phyloP scores from a whole-genome alignment of 1,140 invertebrate genomes.

The Drosophila pectinifera region DNA sequence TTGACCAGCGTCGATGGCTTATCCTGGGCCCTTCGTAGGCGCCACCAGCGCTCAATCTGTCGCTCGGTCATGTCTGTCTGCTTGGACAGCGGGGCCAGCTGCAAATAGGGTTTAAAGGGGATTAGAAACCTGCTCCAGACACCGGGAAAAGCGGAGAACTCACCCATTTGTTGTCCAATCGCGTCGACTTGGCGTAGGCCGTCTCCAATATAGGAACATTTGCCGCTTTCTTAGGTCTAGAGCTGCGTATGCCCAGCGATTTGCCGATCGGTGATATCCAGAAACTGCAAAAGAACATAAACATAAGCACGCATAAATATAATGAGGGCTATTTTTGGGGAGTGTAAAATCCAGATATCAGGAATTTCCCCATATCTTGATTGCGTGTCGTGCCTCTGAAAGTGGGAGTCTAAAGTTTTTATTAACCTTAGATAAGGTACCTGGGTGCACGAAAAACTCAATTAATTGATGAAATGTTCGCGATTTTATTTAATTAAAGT shows the following conservation, averaged over 20 bases:
- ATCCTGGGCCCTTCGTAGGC: constrained; percentile 92
- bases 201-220: constrained; percentile 90
- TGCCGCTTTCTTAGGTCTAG: constrained; percentile 90
- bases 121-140: too few species aligned
- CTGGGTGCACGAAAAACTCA: neutral
- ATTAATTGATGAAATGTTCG: neutral
- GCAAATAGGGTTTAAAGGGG: constrained; percentile 48
- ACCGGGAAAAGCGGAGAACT: too few species aligned
- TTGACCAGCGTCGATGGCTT: constrained; percentile 95
- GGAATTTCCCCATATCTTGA: neutral
- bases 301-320: neutral
- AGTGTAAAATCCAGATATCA: neutral
- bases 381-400: neutral
- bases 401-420: constrained; percentile 1
- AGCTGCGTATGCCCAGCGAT: constrained; percentile 91
- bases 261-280: constrained; percentile 91
- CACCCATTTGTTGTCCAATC: constrained; percentile 91
- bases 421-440: neutral
- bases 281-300: constrained; percentile 87
- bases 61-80: constrained; percentile 94
- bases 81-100: constrained; percentile 92
- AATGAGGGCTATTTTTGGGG: neutral
- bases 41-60: constrained; percentile 95
- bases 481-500: neutral
- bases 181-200: constrained; percentile 88